A percentile compares a stretch with the other conserved stretches of the same genome.
These are phyloP conservation scores for Sula dactylatra DNA, from an alignment of 2,113 vertebrate species.

Conservation along the genomic window DNA sequence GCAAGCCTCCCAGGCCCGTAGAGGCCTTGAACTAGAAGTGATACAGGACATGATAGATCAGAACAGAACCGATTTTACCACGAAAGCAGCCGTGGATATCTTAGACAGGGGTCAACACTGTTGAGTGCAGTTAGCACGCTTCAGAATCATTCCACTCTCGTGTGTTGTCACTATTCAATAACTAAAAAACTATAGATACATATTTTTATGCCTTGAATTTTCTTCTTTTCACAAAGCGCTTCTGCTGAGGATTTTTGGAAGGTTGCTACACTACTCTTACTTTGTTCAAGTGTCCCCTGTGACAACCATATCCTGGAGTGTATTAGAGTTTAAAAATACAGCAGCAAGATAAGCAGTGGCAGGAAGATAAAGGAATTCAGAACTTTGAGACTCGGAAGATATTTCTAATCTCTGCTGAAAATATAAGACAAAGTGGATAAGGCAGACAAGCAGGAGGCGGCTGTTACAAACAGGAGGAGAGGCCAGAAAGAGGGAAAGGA, in stretches of 20 bases:
- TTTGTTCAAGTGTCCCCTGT: slow-evolving; percentile 33
- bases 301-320: slow-evolving; percentile 28
- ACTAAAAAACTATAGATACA: not conserved
- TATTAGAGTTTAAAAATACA: slow-evolving; percentile 50
- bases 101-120: not conserved
- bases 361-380: slow-evolving; percentile 52
- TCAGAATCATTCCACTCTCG: not conserved
- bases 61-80: not conserved
- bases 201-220: not conserved
- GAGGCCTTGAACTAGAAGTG: not conserved
- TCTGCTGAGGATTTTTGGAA: slow-evolving; percentile 4
- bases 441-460: not conserved
- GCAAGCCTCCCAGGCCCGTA: not conserved
- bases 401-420: slow-evolving; percentile 58
- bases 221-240: slow-evolving; percentile 20
- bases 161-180: not conserved
- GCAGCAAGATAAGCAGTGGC: slow-evolving; percentile 46
- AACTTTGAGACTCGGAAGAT: slow-evolving; percentile 27
- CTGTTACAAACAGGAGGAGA: not conserved
- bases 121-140: not conserved
- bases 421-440: slow-evolving; percentile 53
- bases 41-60: not conserved
- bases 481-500: not conserved
- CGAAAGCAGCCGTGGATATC: not conserved
- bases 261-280: not conserved